phyloP scores from a whole-genome alignment of 2,888 invertebrate genomes.

The Gari tellinella region DNA sequence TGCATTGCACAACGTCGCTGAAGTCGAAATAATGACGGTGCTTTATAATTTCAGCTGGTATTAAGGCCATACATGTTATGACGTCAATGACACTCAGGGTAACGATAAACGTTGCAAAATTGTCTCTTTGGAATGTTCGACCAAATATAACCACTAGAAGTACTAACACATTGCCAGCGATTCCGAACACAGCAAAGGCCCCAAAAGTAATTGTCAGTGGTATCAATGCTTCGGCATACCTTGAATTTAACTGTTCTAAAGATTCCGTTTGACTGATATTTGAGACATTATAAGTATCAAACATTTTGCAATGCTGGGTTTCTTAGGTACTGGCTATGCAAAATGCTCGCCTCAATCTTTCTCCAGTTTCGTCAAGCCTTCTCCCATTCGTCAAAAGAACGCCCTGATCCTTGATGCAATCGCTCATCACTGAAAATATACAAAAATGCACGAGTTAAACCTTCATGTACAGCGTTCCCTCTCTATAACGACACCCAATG shows the following conservation, averaged over 20 bases:
- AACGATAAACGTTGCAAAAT: conserved; percentile 55
- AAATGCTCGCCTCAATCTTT: too few species aligned
- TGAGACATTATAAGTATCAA: too few species aligned
- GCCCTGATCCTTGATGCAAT: too few species aligned
- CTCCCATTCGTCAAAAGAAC: too few species aligned
- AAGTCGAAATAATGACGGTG: conserved; percentile 53
- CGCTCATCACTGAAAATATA: too few species aligned
- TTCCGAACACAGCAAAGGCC: conserved; percentile 39
- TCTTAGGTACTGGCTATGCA: too few species aligned
- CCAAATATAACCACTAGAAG: conserved; percentile 48
- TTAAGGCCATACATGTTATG: conserved; percentile 48
- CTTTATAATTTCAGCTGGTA: conserved; percentile 55
- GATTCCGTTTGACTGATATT: conserved; percentile 28
- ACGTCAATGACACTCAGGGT: conserved; percentile 49
- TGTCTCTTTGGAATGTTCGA: conserved; percentile 43
- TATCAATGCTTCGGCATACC: conserved; percentile 37
- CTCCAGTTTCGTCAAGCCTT: too few species aligned
- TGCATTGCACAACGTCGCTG: conserved; percentile 35
- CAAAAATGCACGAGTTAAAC: too few species aligned
- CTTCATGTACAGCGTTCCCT: too few species aligned
- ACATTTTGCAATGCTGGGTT: too few species aligned
- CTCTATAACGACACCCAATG: too few species aligned
- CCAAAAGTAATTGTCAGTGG: conserved; percentile 53
- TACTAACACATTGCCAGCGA: conserved; percentile 46
- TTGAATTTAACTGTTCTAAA: conserved; percentile 34